Evolutionary conservation across 1,140 invertebrate species (phyloP).

Genomic region (Brachionus angularis): DNA sequence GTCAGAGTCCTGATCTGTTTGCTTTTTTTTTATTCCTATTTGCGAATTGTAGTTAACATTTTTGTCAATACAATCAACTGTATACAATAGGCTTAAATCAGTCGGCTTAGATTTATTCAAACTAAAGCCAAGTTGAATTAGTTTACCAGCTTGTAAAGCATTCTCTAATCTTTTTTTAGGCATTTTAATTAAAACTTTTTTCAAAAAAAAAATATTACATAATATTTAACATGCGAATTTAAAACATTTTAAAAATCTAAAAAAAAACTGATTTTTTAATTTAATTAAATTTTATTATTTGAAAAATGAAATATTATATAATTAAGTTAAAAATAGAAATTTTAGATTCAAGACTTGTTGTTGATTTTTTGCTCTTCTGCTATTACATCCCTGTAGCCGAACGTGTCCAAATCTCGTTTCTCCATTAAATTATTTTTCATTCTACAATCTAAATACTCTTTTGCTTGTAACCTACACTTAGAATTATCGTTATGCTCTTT

Average conservation of each 20-base stretch:
- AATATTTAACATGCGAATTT: too few species aligned
- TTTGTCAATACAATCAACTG: background rate
- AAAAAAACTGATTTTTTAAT: too few species aligned
- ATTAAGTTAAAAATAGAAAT: too few species aligned
- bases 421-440: slow-evolving; percentile 43
- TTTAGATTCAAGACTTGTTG: too few species aligned
- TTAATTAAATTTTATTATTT: too few species aligned
- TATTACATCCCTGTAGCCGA: slow-evolving; percentile 12
- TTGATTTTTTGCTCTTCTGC: background rate
- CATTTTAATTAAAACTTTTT: background rate
- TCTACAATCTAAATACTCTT: slow-evolving; percentile 39
- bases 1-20: background rate
- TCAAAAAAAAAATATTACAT: too few species aligned
- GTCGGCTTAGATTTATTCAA: slow-evolving; percentile 14
- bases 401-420: slow-evolving; percentile 31
- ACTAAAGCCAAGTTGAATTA: slow-evolving; percentile 3
- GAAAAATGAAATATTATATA: too few species aligned
- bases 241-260: too few species aligned
- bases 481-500: slow-evolving; percentile 30
- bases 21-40: background rate
- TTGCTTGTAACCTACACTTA: slow-evolving; percentile 10
- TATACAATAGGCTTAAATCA: slow-evolving; percentile 15
- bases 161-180: slow-evolving; percentile 25
- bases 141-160: slow-evolving; percentile 10
- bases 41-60: background rate